These are phyloP conservation scores for Muntiacus muntjak DNA, from an alignment of 2,113 vertebrate genomes.

Conservation along the genomic window DNA sequence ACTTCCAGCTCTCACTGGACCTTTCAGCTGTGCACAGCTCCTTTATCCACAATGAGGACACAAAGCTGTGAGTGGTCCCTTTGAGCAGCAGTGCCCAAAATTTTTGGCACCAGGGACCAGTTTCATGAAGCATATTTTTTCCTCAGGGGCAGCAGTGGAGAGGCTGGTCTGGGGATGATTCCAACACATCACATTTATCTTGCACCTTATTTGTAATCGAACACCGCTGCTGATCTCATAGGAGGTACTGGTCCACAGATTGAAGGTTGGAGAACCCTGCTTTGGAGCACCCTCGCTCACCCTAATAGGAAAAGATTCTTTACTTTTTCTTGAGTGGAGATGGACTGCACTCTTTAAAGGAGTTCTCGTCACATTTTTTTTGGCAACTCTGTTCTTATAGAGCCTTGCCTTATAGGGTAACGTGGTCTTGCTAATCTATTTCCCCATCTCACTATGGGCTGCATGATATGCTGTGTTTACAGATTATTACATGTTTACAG, in stretches of 20 bases:
- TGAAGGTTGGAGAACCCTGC: not conserved
- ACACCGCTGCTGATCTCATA: not conserved
- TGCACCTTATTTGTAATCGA: not conserved
- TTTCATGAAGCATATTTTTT: not conserved
- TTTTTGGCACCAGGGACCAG: not conserved
- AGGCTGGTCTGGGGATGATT: not conserved
- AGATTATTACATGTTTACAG: not conserved
- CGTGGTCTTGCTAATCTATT: not conserved
- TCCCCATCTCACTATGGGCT: not conserved
- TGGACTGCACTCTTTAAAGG: accelerated
- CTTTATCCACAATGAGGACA: not conserved
- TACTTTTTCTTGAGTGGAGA: not conserved
- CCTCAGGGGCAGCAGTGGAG: not conserved
- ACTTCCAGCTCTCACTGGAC: no score
- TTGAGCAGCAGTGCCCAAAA: not conserved
- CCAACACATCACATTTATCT: not conserved
- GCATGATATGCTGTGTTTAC: not conserved
- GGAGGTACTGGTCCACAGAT: not conserved
- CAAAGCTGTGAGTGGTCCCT: not conserved
- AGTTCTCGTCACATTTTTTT: not conserved
- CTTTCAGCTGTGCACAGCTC: not conserved
- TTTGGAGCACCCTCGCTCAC: not conserved
- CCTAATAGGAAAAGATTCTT: not conserved
- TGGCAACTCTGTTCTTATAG: not conserved
- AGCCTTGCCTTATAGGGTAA: not conserved